phyloP scores from a whole-genome alignment of 2,797 vertebrate species.

The Morus bassanus region DNA sequence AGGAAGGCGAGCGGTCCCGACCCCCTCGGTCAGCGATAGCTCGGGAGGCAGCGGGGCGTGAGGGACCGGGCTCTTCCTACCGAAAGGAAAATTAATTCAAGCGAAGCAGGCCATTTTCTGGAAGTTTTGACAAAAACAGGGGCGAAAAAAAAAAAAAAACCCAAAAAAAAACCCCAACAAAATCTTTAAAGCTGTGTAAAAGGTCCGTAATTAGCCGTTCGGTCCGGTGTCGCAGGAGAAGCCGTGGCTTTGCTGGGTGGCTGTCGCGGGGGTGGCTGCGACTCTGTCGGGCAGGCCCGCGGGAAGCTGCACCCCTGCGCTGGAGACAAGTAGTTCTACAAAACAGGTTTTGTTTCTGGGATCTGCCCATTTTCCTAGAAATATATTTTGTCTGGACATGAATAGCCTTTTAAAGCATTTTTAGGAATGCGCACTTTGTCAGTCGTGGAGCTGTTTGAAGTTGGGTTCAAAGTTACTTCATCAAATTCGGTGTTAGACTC shows the following conservation, averaged over 20 bases:
- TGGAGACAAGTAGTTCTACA: not conserved
- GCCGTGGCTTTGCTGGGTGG: too few relatives aligned
- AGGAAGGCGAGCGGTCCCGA: not conserved
- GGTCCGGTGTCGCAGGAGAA: not conserved
- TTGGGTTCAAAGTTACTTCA: not conserved
- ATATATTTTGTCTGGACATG: not conserved
- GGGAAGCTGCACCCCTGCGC: accelerated
- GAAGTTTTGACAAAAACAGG: not conserved
- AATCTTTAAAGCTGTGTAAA: not conserved
- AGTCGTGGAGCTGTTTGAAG: not conserved
- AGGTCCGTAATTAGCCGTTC: not conserved
- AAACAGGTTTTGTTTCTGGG: not conserved
- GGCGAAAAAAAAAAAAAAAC: too few relatives aligned
- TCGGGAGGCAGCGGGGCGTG: not conserved
- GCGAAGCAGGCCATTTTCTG: not conserved
- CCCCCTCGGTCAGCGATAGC: not conserved
- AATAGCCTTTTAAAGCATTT: not conserved
- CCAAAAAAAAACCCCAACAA: too few relatives aligned
- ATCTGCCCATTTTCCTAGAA: not conserved
- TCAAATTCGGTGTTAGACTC: not conserved
- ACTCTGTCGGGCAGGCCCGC: not conserved
- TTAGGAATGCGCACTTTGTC: not conserved
- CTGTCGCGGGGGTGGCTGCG: not conserved
- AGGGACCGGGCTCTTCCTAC: not conserved
- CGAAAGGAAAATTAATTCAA: not conserved